Conservation (phyloP, 2,797 vertebrate genomes). For the Sciaenops ocellatus region DNA sequence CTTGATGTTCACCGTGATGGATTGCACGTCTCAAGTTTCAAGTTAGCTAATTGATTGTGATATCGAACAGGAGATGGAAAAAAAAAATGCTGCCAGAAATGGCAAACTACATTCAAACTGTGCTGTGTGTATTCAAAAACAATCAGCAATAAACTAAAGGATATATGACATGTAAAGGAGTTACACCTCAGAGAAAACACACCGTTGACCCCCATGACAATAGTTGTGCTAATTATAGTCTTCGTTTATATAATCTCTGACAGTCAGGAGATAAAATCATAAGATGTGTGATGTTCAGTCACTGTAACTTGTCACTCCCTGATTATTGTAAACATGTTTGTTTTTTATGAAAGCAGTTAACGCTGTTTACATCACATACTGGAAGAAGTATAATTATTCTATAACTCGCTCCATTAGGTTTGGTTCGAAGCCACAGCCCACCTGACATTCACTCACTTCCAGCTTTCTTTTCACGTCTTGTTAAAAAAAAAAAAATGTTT, state of each 20-base stretch:
- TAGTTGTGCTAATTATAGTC: background rate
- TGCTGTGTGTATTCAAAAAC: background rate
- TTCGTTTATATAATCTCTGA: background rate
- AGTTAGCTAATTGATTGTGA: constrained; percentile 28
- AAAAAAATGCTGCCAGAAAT: background rate
- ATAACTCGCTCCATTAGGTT: background rate
- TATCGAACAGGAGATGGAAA: background rate
- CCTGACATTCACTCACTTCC: background rate
- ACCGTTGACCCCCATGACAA: background rate
- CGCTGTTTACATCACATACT: background rate
- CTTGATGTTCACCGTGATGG: constrained; percentile 30
- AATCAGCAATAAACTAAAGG: background rate
- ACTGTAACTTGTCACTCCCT: background rate
- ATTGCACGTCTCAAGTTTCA: constrained; percentile 30
- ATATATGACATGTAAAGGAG: background rate
- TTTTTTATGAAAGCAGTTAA: background rate
- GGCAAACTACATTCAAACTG: background rate
- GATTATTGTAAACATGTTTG: background rate
- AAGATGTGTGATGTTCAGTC: background rate
- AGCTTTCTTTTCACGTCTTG: background rate
- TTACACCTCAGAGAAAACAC: background rate
- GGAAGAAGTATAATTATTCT: background rate
- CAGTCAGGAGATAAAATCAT: background rate
- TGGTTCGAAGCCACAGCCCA: too few relatives aligned
- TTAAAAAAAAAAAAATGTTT: background rate